A percentile compares a stretch with the other conserved stretches of the same genome.
Evolutionary conservation across 2,113 vertebrate genomes (phyloP).

Genomic region (Epinephelus fuscoguttatus): DNA sequence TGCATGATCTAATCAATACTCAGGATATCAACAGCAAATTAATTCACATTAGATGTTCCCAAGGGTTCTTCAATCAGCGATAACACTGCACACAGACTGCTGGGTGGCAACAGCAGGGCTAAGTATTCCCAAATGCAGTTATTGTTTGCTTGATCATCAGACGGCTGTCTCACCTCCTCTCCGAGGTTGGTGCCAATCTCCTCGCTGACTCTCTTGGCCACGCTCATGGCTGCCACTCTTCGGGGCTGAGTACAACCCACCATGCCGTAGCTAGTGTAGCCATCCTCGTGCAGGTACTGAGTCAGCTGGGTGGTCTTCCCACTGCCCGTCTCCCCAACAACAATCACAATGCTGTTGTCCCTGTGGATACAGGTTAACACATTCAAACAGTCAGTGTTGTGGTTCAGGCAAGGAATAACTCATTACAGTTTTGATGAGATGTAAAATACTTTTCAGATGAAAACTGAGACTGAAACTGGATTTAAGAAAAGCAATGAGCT

Average conservation of each 20-base stretch:
- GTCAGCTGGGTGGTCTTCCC: slow-evolving; percentile 99
- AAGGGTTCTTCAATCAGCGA: not conserved
- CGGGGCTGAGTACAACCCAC: slow-evolving; percentile 98
- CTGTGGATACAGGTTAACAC: slow-evolving; percentile 73
- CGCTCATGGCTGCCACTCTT: slow-evolving; percentile 97
- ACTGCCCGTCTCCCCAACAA: slow-evolving; percentile 97
- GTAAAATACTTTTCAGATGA: not conserved
- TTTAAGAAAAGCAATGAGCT: not conserved
- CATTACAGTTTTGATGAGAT: not conserved
- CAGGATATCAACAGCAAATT: not conserved
- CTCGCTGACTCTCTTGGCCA: slow-evolving; percentile 98
- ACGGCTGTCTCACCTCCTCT: slow-evolving; percentile 90
- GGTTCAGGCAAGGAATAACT: not conserved
- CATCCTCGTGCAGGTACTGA: slow-evolving; percentile 97
- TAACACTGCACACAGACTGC: not conserved
- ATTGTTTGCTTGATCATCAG: not conserved
- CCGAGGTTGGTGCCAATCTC: slow-evolving; percentile 94
- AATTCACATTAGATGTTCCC: not conserved
- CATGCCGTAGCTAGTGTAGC: slow-evolving; percentile 98
- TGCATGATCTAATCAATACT: not conserved
- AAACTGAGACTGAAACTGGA: not conserved
- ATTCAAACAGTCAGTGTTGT: not conserved
- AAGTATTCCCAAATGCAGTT: not conserved
- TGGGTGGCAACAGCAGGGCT: not conserved
- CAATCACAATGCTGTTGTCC: slow-evolving; percentile 99